These are phyloP conservation scores for Drosophila sp. DNA, from an alignment of 1,140 invertebrate species.

Conservation along the genomic window DNA sequence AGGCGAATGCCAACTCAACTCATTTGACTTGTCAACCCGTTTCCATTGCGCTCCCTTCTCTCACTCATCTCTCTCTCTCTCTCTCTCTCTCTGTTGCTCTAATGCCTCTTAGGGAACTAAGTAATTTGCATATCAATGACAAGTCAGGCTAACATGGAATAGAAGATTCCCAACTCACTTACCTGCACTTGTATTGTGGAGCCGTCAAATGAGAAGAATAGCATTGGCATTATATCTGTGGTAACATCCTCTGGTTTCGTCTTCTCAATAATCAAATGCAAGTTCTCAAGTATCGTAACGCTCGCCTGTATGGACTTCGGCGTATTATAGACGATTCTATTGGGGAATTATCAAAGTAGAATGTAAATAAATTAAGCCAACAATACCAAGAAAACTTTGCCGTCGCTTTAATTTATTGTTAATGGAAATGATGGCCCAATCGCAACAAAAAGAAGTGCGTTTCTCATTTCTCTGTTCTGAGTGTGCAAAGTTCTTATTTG, in stretches of 20 bases:
- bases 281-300: constrained; percentile 95
- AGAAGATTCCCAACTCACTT: constrained; percentile 47
- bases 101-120: background rate
- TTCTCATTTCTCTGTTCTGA: constrained; percentile 26
- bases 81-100: background rate
- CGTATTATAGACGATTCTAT: constrained; percentile 90
- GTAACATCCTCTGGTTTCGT: constrained; percentile 92
- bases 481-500: constrained; percentile 48
- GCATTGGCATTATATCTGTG: constrained; percentile 93
- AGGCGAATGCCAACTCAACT: constrained; percentile 40
- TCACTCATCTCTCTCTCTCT: constrained; percentile 1
- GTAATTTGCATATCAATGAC: constrained; percentile 55
- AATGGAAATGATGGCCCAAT: constrained; percentile 23
- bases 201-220: constrained; percentile 95
- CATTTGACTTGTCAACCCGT: constrained; percentile 57
- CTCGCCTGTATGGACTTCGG: constrained; percentile 96
- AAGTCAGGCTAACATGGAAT: constrained; percentile 5
- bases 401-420: constrained; percentile 30
- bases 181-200: constrained; percentile 97
- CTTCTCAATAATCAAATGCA: constrained; percentile 96
- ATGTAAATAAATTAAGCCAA: constrained; percentile 1
- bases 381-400: constrained; percentile 35
- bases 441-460: constrained; percentile 25
- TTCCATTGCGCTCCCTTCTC: constrained; percentile 14
- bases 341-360: constrained; percentile 6